Percentiles rank a stretch among this genome's conserved stretches.
Evolutionary conservation across 2,888 invertebrate species (phyloP).

Genomic region (Eupithecia insigniata): DNA sequence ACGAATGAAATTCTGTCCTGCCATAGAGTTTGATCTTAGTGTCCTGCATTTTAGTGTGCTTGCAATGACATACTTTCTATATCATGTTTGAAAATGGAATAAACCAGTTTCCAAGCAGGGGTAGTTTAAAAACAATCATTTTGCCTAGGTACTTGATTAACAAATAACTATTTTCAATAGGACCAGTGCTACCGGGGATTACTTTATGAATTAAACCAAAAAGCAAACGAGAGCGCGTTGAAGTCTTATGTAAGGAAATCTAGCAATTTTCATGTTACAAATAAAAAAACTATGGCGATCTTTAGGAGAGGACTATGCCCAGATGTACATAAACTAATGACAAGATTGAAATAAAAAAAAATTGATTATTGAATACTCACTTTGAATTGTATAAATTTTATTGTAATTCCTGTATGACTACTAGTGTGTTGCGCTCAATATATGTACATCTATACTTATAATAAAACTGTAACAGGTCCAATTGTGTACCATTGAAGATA

Average conservation of each 20-base stretch:
- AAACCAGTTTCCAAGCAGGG: too few relatives aligned
- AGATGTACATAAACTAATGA: not conserved
- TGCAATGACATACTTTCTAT: too few relatives aligned
- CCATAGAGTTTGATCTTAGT: too few relatives aligned
- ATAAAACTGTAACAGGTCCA: too few relatives aligned
- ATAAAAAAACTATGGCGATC: not conserved
- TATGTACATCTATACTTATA: too few relatives aligned
- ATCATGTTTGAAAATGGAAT: too few relatives aligned
- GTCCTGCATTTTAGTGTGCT: too few relatives aligned
- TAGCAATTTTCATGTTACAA: not conserved
- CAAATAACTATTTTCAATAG: not conserved
- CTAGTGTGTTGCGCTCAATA: too few relatives aligned
- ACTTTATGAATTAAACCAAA: not conserved
- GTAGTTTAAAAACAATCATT: too few relatives aligned
- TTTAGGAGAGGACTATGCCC: not conserved
- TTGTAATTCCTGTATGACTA: not conserved
- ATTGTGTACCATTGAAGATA: too few relatives aligned
- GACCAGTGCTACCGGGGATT: not conserved
- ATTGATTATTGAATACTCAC: not conserved
- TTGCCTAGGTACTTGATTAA: too few relatives aligned
- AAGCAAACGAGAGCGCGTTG: constrained; percentile 12
- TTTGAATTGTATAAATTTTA: not conserved
- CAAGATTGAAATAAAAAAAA: not conserved
- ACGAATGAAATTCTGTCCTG: too few relatives aligned
- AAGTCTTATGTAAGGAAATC: constrained; percentile 13